Evolutionary conservation across 2,888 invertebrate genomes (phyloP).

Genomic region (Agonum fuliginosum): DNA sequence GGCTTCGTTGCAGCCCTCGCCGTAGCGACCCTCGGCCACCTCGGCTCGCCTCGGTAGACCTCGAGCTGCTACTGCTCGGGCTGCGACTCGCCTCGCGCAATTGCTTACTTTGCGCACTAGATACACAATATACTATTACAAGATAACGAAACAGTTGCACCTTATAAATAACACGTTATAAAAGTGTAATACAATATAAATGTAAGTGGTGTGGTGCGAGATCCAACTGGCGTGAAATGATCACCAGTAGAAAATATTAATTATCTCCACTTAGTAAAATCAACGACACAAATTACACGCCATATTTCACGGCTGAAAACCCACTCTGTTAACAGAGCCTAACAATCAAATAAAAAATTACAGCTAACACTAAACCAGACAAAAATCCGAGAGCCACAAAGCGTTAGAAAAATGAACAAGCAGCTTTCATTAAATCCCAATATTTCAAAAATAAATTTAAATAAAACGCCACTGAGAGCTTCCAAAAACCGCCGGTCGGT

Average conservation of each 20-base stretch:
- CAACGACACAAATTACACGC: slow-evolving; percentile 31
- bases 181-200: too few species aligned
- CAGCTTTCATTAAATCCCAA: slow-evolving; percentile 44
- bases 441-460: slow-evolving; percentile 47
- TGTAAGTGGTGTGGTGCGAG: too few species aligned
- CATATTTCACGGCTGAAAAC: slow-evolving; percentile 4
- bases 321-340: slow-evolving; percentile 20
- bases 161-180: too few species aligned
- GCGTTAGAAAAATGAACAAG: slow-evolving; percentile 45
- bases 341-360: slow-evolving; percentile 48
- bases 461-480: slow-evolving; percentile 50
- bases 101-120: too few species aligned
- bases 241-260: slow-evolving; percentile 23
- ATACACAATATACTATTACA: too few species aligned
- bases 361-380: slow-evolving; percentile 37
- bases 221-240: slow-evolving; percentile 14
- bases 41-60: too few species aligned
- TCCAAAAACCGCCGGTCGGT: slow-evolving; percentile 30
- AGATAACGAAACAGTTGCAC: too few species aligned
- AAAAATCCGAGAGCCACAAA: slow-evolving; percentile 25
- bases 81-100: too few species aligned
- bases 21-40: too few species aligned
- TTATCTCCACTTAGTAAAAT: slow-evolving; percentile 35
- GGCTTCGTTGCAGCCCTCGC: too few species aligned
- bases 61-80: too few species aligned